Evolutionary conservation across 1,140 invertebrate species (phyloP).

Genomic region (Mylabris phalerata): DNA sequence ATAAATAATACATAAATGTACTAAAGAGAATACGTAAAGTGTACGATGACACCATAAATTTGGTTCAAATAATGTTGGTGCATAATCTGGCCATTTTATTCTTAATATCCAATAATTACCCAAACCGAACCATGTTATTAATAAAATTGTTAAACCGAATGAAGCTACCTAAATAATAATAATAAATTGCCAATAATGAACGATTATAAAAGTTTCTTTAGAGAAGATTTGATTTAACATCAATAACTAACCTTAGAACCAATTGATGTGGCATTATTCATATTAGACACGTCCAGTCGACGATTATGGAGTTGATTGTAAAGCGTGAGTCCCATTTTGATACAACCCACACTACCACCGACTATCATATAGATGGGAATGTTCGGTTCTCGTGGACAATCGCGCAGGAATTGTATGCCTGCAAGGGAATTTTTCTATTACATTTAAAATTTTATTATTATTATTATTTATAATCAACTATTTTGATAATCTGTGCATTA

Average conservation of each 20-base stretch:
- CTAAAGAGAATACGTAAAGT: constrained; percentile 69
- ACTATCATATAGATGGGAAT: constrained; percentile 80
- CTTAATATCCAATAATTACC: constrained; percentile 77
- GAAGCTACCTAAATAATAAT: constrained; percentile 3
- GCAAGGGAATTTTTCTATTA: constrained; percentile 24
- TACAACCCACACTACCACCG: constrained; percentile 63
- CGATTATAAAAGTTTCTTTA: too few species aligned
- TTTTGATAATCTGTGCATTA: too few species aligned
- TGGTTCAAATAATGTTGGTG: constrained; percentile 59
- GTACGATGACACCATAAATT: constrained; percentile 70
- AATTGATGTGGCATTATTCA: constrained; percentile 46
- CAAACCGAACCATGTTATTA: constrained; percentile 66
- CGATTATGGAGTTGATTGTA: constrained; percentile 60
- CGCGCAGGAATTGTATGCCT: constrained; percentile 72
- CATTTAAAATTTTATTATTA: too few species aligned
- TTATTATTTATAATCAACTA: too few species aligned
- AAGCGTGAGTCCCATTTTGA: constrained; percentile 62
- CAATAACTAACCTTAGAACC: constrained; percentile 28
- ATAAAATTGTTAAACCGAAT: constrained; percentile 58
- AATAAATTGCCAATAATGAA: constrained; percentile 26
- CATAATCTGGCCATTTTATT: constrained; percentile 67
- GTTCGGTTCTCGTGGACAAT: constrained; percentile 69
- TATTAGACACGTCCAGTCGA: constrained; percentile 49
- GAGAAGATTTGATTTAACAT: constrained; percentile 31
- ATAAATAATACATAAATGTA: constrained; percentile 64